Evolutionary conservation across 2,113 vertebrate species (phyloP).

Genomic region (Gambusia holbrooki): DNA sequence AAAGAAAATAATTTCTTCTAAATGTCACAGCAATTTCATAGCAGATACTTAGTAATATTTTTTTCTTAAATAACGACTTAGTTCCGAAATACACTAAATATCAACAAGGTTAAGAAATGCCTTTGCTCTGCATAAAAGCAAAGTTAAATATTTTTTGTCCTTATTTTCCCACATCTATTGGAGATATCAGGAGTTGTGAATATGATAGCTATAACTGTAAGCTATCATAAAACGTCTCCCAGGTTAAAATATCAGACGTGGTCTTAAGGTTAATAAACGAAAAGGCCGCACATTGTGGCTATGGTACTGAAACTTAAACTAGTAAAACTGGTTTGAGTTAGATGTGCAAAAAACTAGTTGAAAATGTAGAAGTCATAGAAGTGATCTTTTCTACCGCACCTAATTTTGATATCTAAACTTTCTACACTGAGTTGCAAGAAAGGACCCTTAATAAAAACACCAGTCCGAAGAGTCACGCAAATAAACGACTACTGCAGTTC

Average conservation of each 20-base stretch:
- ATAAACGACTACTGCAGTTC: conserved; percentile 56
- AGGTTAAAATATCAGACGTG: neutral
- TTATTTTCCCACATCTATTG: neutral
- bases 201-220: neutral
- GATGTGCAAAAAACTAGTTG: neutral
- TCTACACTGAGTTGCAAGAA: neutral
- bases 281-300: neutral
- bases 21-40: neutral
- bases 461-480: neutral
- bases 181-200: neutral
- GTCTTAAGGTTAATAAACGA: neutral
- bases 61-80: neutral
- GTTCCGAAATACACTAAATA: neutral
- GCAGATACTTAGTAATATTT: neutral
- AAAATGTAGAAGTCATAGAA: neutral
- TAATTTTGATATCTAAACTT: neutral
- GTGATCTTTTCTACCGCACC: neutral
- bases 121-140: neutral
- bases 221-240: neutral
- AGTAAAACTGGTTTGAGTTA: neutral
- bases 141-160: neutral
- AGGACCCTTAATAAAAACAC: neutral
- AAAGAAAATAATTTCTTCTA: neutral
- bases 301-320: neutral
- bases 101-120: neutral